Percentiles rank a stretch among this genome's conserved stretches.
Evolutionary conservation across 2,113 vertebrate species (phyloP).

Genomic region (Hystrix cristata): DNA sequence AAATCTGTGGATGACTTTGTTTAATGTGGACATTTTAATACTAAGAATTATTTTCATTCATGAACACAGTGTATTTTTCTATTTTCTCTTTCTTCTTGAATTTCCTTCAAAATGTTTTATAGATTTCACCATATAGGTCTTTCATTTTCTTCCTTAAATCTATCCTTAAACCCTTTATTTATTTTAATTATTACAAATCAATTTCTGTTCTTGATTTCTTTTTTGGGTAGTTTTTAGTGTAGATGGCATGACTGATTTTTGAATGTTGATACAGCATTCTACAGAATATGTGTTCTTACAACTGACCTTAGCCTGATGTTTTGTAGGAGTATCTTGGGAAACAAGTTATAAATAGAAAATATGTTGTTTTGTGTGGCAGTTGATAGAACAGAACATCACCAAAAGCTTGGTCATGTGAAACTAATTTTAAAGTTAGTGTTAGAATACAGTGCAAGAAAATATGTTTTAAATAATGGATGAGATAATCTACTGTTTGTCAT

Average conservation of each 20-base stretch:
- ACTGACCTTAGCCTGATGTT: conserved; percentile 37
- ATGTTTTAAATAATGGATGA: conserved; percentile 64
- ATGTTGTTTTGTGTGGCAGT: conserved; percentile 38
- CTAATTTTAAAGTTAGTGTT: conserved; percentile 48
- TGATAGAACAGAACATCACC: conserved; percentile 40
- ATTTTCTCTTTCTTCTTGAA: neutral
- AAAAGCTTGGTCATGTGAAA: conserved; percentile 62
- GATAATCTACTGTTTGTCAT: neutral
- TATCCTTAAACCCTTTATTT: neutral
- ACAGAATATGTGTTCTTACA: neutral
- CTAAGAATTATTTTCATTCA: neutral
- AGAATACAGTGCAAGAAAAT: neutral
- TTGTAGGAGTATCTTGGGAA: neutral
- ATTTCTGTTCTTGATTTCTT: neutral
- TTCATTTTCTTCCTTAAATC: neutral
- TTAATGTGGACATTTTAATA: neutral
- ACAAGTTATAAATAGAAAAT: conserved; percentile 31
- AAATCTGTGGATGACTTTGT: neutral
- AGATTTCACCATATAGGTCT: neutral
- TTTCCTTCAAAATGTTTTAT: neutral
- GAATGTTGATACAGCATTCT: neutral
- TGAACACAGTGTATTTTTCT: neutral
- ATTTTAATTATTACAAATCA: neutral
- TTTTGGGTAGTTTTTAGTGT: neutral
- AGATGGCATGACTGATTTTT: neutral